A percentile compares a stretch with the other conserved stretches of the same genome.
Conservation (phyloP, 2,888 invertebrate genomes). For the Notodonta dromedarius region DNA sequence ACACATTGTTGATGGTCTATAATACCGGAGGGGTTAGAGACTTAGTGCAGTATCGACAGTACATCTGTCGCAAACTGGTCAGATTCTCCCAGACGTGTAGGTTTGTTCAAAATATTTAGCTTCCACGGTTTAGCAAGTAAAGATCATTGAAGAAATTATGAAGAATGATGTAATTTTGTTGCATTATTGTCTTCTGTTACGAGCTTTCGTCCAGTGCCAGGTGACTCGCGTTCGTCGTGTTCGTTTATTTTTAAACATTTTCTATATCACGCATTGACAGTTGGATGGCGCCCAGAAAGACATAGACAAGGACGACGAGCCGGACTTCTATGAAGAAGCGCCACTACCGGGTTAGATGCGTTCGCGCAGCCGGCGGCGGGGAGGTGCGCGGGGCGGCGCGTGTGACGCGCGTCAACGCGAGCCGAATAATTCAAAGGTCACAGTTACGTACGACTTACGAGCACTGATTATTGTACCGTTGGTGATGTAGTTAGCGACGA, state of each 20-base stretch:
- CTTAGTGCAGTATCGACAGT: too few species aligned
- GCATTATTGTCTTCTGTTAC: neutral
- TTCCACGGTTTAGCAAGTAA: too few species aligned
- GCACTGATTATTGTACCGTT: neutral
- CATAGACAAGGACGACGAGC: slow-evolving; percentile 93
- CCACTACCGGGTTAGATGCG: slow-evolving; percentile 88
- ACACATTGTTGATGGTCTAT: too few species aligned
- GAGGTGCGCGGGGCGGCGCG: neutral
- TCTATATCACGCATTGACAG: slow-evolving; percentile 66
- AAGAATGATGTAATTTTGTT: neutral
- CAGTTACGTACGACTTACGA: neutral
- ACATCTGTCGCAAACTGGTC: too few species aligned
- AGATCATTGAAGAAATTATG: too few species aligned
- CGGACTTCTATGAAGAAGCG: slow-evolving; percentile 97
- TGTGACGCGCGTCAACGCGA: neutral
- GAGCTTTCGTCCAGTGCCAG: neutral
- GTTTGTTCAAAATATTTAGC: too few species aligned
- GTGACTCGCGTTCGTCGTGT: neutral
- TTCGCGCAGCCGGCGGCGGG: neutral
- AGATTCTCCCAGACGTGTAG: too few species aligned
- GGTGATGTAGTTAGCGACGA: neutral
- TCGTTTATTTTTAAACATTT: slow-evolving; percentile 13
- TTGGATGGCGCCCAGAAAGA: slow-evolving; percentile 95
- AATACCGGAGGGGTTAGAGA: too few species aligned
- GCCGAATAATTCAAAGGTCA: slow-evolving; percentile 1